Conservation (phyloP, 2,113 vertebrate genomes). For the Chitala chitala region DNA sequence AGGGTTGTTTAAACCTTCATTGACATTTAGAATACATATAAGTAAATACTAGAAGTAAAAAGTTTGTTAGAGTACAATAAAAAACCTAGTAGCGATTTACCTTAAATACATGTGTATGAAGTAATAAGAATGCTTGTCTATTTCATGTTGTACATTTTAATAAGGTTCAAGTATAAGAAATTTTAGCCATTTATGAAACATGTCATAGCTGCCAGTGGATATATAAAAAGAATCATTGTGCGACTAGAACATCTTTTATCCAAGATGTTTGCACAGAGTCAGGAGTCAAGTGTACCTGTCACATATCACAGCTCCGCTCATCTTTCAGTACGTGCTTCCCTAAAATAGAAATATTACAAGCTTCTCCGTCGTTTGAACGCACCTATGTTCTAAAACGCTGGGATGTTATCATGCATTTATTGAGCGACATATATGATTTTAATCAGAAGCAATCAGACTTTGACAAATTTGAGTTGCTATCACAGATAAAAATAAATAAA, state of each 20-base stretch:
- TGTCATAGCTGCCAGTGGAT: not conserved
- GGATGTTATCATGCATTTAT: not conserved
- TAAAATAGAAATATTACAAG: not conserved
- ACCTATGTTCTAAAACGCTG: not conserved
- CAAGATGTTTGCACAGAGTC: slow-evolving; percentile 29
- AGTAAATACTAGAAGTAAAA: too few species aligned
- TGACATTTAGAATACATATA: too few species aligned
- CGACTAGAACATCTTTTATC: slow-evolving; percentile 5
- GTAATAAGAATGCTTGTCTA: too few species aligned
- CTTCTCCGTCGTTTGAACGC: not conserved
- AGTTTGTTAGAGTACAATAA: too few species aligned
- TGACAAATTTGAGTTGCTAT: not conserved
- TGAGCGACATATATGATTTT: not conserved
- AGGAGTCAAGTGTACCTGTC: slow-evolving; percentile 33
- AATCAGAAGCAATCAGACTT: not conserved
- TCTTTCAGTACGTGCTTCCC: not conserved
- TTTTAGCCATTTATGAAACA: too few species aligned
- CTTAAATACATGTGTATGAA: too few species aligned
- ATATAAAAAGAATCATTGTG: not conserved
- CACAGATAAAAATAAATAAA: not conserved
- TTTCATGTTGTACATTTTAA: too few species aligned
- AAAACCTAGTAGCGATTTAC: too few species aligned
- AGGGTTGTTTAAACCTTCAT: too few species aligned
- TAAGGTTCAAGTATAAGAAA: too few species aligned
- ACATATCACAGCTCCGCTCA: not conserved